Evolutionary conservation across 2,888 invertebrate genomes (phyloP).

Genomic region (Agonopterix heracliana): DNA sequence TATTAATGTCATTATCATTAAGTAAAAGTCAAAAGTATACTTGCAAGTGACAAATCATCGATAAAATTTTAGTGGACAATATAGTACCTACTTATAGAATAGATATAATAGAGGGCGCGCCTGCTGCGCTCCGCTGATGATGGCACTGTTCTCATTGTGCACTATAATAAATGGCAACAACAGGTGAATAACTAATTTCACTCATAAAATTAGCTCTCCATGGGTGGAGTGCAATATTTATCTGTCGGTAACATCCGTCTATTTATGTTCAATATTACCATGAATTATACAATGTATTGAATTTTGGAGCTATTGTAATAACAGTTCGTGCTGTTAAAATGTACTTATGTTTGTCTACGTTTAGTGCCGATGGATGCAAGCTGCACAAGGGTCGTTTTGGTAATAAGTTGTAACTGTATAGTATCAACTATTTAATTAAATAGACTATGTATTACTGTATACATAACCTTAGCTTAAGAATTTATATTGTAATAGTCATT

Average conservation of each 20-base stretch:
- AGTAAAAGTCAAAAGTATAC: too few relatives aligned
- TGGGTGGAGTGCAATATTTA: slow-evolving; percentile 73
- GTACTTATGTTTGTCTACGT: too few relatives aligned
- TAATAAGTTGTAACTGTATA: too few relatives aligned
- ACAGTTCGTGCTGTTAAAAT: too few relatives aligned
- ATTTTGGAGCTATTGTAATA: slow-evolving; percentile 13
- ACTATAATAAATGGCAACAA: slow-evolving; percentile 73
- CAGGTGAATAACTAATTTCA: slow-evolving; percentile 76
- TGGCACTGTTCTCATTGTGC: slow-evolving; percentile 43
- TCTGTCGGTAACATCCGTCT: slow-evolving; percentile 62
- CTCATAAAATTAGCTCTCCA: slow-evolving; percentile 71
- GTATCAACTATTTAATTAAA: too few relatives aligned
- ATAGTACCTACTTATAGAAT: slow-evolving; percentile 46
- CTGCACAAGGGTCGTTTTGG: too few relatives aligned
- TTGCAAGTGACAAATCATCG: too few relatives aligned
- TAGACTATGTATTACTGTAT: too few relatives aligned
- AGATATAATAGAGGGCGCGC: slow-evolving; percentile 60
- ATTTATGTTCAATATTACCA: slow-evolving; percentile 48
- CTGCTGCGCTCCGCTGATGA: slow-evolving; percentile 53
- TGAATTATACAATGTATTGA: slow-evolving; percentile 38
- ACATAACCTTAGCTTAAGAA: too few relatives aligned
- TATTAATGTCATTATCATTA: too few relatives aligned
- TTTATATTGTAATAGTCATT: too few relatives aligned
- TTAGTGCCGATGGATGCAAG: too few relatives aligned
- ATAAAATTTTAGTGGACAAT: slow-evolving; percentile 35